phyloP scores from a whole-genome alignment of 2,113 vertebrate genomes.

The Pyxicephalus adspersus region DNA sequence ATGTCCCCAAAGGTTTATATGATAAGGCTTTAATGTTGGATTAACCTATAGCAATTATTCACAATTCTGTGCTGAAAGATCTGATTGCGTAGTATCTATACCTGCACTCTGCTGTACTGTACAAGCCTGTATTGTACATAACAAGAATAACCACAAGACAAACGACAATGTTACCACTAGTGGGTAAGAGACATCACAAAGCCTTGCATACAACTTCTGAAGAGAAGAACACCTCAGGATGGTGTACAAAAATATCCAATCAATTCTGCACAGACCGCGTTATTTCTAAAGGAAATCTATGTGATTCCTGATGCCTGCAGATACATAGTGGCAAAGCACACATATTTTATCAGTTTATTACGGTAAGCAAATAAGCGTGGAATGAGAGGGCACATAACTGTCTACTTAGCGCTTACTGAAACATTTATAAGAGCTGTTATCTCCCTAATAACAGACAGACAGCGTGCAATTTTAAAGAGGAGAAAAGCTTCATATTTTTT shows the following conservation, averaged over 20 bases:
- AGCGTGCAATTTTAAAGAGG: conserved; percentile 82
- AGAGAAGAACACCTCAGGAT: conserved; percentile 76
- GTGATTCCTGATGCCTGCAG: conserved; percentile 81
- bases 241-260: conserved; percentile 84
- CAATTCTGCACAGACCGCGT: conserved; percentile 84
- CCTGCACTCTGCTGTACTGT: too few relatives aligned
- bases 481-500: conserved; percentile 88
- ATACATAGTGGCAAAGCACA: conserved; percentile 81
- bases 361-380: conserved; percentile 88
- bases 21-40: too few relatives aligned
- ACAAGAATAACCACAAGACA: neutral
- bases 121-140: neutral
- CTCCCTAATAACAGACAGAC: conserved; percentile 86
- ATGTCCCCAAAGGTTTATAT: too few relatives aligned
- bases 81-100: too few relatives aligned
- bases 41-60: too few relatives aligned
- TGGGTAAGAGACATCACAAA: conserved; percentile 51
- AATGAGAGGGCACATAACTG: conserved; percentile 83
- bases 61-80: too few relatives aligned
- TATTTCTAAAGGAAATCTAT: conserved; percentile 88
- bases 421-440: conserved; percentile 91
- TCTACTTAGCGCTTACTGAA: conserved; percentile 84
- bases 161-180: neutral
- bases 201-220: conserved; percentile 69
- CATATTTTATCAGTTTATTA: conserved; percentile 90